Conservation (phyloP, 2,888 invertebrate species). For the Heteropelma amictum region DNA sequence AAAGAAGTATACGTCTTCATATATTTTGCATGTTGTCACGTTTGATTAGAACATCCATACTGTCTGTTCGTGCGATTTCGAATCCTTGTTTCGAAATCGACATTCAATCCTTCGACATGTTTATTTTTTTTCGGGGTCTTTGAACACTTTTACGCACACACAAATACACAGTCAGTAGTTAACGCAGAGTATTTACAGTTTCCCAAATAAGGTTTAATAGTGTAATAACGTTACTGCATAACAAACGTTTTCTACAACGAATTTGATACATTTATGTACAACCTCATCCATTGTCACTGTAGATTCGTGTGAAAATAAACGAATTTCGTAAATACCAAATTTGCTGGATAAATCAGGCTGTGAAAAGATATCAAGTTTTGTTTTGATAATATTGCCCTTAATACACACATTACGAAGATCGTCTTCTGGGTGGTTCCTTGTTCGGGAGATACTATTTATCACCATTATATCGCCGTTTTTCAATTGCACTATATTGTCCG, state of each 20-base stretch:
- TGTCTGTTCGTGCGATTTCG: no score
- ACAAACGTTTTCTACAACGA: no score
- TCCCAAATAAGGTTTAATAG: no score
- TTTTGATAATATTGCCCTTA: background rate
- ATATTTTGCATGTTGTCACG: no score
- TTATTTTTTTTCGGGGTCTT: constrained; percentile 6
- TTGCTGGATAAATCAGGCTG: background rate
- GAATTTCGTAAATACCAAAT: background rate
- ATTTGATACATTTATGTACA: no score
- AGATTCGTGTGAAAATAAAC: background rate
- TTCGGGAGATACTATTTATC: background rate
- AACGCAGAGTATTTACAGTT: no score
- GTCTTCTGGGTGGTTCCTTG: background rate
- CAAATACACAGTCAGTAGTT: no score
- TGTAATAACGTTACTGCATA: no score
- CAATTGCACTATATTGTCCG: background rate
- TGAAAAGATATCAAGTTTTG: background rate
- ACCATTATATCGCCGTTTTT: background rate
- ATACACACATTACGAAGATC: background rate
- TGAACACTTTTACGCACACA: background rate
- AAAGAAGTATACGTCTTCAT: no score
- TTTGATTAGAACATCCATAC: no score
- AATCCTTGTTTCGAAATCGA: no score
- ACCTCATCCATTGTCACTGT: background rate
- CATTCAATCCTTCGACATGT: no score